Conservation (phyloP, 2,113 vertebrate genomes). For the Potamarius usumacintae region DNA sequence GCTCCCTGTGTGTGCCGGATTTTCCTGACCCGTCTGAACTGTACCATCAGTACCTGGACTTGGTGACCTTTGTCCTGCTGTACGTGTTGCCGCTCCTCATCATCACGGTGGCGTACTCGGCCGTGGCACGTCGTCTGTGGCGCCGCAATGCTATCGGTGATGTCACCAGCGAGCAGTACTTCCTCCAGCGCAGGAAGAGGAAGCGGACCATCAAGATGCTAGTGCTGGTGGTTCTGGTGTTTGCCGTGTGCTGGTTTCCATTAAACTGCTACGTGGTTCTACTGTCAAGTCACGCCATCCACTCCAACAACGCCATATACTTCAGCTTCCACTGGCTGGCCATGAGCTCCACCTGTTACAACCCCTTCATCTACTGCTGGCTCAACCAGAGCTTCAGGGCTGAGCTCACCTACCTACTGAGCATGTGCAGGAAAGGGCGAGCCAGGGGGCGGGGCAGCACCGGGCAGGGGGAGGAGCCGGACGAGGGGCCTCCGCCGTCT, state of each 20-base stretch:
- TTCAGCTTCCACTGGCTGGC: slow-evolving; percentile 95
- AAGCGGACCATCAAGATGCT: slow-evolving; percentile 90
- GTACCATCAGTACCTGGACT: slow-evolving; percentile 91
- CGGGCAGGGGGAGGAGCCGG: slow-evolving; percentile 38
- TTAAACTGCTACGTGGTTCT: slow-evolving; percentile 92
- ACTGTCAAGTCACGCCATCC: slow-evolving; percentile 87
- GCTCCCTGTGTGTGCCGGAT: slow-evolving; percentile 86
- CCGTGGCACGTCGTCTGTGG: slow-evolving; percentile 87
- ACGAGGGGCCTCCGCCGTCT: slow-evolving; percentile 26
- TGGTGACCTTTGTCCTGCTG: slow-evolving; percentile 86
- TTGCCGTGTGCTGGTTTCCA: slow-evolving; percentile 92
- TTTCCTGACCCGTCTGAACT: slow-evolving; percentile 91
- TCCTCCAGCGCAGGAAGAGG: slow-evolving; percentile 80
- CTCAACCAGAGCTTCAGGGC: slow-evolving; percentile 88
- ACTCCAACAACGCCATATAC: slow-evolving; percentile 84
- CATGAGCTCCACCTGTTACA: slow-evolving; percentile 95
- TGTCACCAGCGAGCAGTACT: slow-evolving; percentile 85
- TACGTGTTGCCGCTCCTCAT: slow-evolving; percentile 89
- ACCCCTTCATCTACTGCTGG: slow-evolving; percentile 97
- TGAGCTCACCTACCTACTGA: slow-evolving; percentile 81
- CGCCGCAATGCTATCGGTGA: slow-evolving; percentile 84
- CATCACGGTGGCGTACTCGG: slow-evolving; percentile 83
- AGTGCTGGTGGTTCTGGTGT: slow-evolving; percentile 87
- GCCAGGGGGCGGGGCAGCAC: slow-evolving; percentile 45
- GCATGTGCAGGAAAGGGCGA: slow-evolving; percentile 72